These are phyloP conservation scores for Montipora capricornis DNA, from an alignment of 64 coral and sea anemone genomes.

Conservation along the genomic window DNA sequence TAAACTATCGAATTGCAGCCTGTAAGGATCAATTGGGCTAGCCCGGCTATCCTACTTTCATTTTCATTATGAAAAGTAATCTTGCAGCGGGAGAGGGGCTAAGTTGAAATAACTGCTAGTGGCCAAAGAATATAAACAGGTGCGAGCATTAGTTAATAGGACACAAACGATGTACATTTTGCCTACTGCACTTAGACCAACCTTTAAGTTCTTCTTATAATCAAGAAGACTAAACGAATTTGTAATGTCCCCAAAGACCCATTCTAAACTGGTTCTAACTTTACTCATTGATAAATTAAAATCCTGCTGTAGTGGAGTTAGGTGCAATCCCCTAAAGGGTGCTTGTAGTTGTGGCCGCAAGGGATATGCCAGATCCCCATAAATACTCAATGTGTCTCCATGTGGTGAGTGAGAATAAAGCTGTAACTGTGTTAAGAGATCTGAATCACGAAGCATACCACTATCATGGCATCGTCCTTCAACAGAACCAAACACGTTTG, in stretches of 20 bases:
- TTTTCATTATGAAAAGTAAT: constrained; percentile 35
- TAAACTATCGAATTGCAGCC: neutral
- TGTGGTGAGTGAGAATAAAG: constrained; percentile 24
- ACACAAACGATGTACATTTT: neutral
- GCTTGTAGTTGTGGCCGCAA: constrained; percentile 39
- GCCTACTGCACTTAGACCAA: constrained; percentile 16
- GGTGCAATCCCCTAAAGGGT: constrained; percentile 23
- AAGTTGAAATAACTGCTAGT: constrained; percentile 14
- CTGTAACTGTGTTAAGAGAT: constrained; percentile 27
- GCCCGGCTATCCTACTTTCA: neutral
- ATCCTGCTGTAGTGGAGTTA: constrained; percentile 10
- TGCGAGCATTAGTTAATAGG: constrained; percentile 16
- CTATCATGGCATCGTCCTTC: constrained; percentile 28
- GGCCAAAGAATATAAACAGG: neutral
- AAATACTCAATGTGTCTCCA: constrained; percentile 37
- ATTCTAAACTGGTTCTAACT: constrained; percentile 33
- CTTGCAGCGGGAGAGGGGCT: neutral
- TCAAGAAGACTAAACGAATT: constrained; percentile 59
- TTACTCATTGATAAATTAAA: constrained; percentile 27
- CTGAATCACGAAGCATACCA: constrained; percentile 31
- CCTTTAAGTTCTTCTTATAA: constrained; percentile 31
- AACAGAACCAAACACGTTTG: constrained; percentile 53
- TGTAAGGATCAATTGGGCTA: constrained; percentile 3
- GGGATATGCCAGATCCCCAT: constrained; percentile 41
- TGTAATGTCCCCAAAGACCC: constrained; percentile 35